Conservation (phyloP, 1,140 invertebrate species). For the Trichonephila clavipes region DNA sequence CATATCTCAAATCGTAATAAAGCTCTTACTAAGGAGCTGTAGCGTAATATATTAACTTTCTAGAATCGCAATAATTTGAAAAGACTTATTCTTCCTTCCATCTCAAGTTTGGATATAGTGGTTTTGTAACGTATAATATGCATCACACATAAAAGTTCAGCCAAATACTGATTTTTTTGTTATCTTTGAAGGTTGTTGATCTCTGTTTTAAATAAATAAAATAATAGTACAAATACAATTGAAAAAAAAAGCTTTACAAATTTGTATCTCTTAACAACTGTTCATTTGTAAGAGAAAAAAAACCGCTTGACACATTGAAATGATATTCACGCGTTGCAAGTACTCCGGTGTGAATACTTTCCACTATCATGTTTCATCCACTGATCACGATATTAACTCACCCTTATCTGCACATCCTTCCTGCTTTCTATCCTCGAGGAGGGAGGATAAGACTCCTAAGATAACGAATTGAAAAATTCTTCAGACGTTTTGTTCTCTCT, state of each 20-base stretch:
- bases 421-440: background rate
- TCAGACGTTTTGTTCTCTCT: conserved; percentile 5
- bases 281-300: background rate
- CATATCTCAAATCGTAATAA: no score
- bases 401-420: background rate
- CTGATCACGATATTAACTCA: conserved; percentile 44
- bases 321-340: background rate
- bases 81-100: no score
- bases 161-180: no score
- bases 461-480: background rate
- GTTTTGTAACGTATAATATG: no score
- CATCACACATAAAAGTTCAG: no score
- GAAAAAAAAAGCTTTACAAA: background rate
- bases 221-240: no score
- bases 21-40: no score
- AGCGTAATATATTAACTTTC: no score
- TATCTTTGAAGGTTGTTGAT: no score
- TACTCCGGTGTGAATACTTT: background rate
- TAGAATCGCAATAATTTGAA: no score
- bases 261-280: background rate
- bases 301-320: background rate
- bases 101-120: no score
- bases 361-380: background rate
- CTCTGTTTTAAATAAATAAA: no score
- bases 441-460: background rate